These are phyloP conservation scores for Andrena trimmerana DNA, from an alignment of 2,888 invertebrate genomes.

Conservation along the genomic window DNA sequence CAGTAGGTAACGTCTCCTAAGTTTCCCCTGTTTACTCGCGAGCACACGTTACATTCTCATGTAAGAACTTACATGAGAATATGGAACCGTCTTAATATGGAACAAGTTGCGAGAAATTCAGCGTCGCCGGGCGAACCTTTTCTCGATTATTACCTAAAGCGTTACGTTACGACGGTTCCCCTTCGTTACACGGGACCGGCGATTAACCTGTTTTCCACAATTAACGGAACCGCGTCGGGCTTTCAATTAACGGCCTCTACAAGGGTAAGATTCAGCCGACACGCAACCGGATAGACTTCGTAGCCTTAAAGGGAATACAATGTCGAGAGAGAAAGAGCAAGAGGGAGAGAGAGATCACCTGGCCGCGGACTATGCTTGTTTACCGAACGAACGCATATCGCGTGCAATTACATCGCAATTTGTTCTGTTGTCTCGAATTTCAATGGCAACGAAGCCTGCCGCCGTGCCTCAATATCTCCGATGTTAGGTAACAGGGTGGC, in stretches of 20 bases:
- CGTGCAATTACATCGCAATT: constrained; percentile 68
- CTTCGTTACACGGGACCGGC: constrained; percentile 35
- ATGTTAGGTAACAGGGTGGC: too few species aligned
- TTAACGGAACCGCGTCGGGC: constrained; percentile 43
- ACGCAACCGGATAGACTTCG: constrained; percentile 52
- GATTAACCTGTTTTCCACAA: constrained; percentile 62
- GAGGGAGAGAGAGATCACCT: constrained; percentile 19
- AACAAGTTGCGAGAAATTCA: neutral
- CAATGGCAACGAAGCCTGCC: constrained; percentile 25
- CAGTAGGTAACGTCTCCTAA: neutral
- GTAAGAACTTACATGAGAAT: neutral
- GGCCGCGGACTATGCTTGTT: constrained; percentile 44
- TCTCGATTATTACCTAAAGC: constrained; percentile 1
- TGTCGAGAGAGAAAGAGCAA: constrained; percentile 30
- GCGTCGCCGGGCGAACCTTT: neutral
- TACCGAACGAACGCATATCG: constrained; percentile 62
- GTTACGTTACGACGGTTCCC: constrained; percentile 15
- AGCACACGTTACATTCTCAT: neutral
- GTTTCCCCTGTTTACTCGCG: too few species aligned
- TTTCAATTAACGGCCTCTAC: constrained; percentile 65
- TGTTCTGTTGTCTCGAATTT: constrained; percentile 53
- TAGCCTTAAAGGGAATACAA: constrained; percentile 47
- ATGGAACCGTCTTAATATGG: neutral
- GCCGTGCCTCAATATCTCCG: too few species aligned
- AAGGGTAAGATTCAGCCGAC: constrained; percentile 54